Evolutionary conservation across 2,113 vertebrate species (phyloP).

Genomic region (Leptocoma aspasia): DNA sequence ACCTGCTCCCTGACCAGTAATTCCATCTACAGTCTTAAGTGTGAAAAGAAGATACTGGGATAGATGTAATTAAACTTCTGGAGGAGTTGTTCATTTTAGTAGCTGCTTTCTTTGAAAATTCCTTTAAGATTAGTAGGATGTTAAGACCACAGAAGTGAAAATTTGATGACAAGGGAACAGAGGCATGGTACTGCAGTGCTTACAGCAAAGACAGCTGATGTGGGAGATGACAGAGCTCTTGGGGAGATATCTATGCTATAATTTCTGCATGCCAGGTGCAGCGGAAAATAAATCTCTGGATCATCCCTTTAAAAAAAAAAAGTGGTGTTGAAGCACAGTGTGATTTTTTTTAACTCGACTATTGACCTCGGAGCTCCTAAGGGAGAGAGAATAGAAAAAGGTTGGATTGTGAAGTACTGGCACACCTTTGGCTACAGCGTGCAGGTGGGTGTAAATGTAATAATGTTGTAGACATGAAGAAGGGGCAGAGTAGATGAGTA

Average conservation of each 20-base stretch:
- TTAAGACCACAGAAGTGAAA: not conserved
- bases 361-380: not conserved
- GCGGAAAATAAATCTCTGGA: not conserved
- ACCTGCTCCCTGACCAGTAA: not conserved
- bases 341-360: not conserved
- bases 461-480: not conserved
- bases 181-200: not conserved
- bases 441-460: not conserved
- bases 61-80: not conserved
- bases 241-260: not conserved
- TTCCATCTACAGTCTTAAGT: not conserved
- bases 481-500: not conserved
- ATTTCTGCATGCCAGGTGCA: not conserved
- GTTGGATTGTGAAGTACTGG: not conserved
- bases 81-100: not conserved
- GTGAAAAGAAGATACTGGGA: not conserved
- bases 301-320: not conserved
- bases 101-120: not conserved
- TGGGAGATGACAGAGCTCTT: not conserved
- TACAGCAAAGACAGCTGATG: not conserved
- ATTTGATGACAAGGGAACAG: not conserved
- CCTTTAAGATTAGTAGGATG: not conserved
- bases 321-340: not conserved
- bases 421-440: not conserved
- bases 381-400: too few relatives aligned